phyloP scores from a whole-genome alignment of 2,888 invertebrate species.

The Quadroppia sp. region DNA sequence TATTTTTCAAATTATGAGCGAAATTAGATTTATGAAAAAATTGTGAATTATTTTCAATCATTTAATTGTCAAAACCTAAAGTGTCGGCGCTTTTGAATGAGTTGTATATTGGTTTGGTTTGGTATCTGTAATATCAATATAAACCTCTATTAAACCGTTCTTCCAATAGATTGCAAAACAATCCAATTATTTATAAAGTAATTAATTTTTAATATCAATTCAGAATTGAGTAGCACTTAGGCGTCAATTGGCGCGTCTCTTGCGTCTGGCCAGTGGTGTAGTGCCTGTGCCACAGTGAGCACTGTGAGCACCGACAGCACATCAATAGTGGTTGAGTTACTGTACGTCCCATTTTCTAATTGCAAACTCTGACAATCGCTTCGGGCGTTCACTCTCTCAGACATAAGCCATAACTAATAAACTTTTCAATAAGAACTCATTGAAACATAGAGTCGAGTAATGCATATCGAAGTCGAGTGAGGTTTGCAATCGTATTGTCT shows the following conservation, averaged over 20 bases:
- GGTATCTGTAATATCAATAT: not conserved
- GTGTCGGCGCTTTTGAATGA: conserved; percentile 10
- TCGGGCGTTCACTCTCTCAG: not conserved
- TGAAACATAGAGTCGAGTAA: not conserved
- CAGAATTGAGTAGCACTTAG: not conserved
- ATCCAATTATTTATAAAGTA: conserved; percentile 13
- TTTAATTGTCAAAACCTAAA: not conserved
- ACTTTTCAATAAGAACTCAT: conserved; percentile 3
- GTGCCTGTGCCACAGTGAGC: not conserved
- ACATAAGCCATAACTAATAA: conserved; percentile 8
- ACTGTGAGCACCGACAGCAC: conserved; percentile 3
- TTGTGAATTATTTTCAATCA: not conserved
- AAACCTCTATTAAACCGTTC: not conserved
- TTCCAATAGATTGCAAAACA: not conserved
- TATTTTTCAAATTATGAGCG: too few relatives aligned
- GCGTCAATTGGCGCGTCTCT: conserved; percentile 5
- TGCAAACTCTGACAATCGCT: conserved; percentile 9
- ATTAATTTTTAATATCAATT: not conserved
- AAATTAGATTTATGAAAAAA: too few relatives aligned
- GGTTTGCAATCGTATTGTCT: too few relatives aligned
- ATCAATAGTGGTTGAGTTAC: conserved; percentile 22
- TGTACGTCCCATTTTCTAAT: conserved; percentile 27
- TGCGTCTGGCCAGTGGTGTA: not conserved
- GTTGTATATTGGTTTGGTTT: conserved; percentile 1
- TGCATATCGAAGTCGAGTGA: not conserved